These are phyloP conservation scores for Promerops cafer DNA, from an alignment of 2,113 vertebrate species.

Conservation along the genomic window DNA sequence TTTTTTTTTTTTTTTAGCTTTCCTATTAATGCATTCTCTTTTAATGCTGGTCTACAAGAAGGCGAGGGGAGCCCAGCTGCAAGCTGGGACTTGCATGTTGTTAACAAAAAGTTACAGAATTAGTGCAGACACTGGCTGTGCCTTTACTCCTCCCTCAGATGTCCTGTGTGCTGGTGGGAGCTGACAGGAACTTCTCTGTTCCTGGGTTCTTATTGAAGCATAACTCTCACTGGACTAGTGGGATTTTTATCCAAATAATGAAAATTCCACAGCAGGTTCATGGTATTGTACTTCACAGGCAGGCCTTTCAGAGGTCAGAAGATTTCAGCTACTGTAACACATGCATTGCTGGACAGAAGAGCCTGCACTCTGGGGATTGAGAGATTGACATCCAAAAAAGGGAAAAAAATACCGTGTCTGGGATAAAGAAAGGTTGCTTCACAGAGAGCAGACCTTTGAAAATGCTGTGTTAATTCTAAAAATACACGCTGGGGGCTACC, in stretches of 20 bases:
- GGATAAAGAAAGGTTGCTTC: neutral
- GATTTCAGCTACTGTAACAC: neutral
- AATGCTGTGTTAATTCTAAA: constrained; percentile 16
- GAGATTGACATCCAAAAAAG: neutral
- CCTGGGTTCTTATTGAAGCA: neutral
- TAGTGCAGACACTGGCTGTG: rapidly evolving
- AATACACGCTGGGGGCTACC: neutral
- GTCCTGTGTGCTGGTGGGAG: neutral
- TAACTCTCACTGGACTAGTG: neutral
- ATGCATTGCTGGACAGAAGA: neutral
- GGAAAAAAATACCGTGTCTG: neutral
- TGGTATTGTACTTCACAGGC: neutral
- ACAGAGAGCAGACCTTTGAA: constrained; percentile 1
- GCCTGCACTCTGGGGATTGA: neutral
- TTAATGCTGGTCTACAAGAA: neutral
- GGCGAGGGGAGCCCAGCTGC: neutral
- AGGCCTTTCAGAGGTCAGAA: neutral
- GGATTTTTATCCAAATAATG: constrained; percentile 20
- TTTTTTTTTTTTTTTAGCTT: too few species aligned
- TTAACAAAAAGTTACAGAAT: neutral
- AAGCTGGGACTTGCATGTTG: rapidly evolving
- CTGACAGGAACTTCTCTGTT: neutral
- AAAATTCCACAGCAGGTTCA: neutral
- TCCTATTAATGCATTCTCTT: neutral
- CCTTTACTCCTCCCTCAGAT: neutral